These are phyloP conservation scores for Neopelma chrysocephalum DNA, from an alignment of 2,797 vertebrate genomes.

Conservation along the genomic window DNA sequence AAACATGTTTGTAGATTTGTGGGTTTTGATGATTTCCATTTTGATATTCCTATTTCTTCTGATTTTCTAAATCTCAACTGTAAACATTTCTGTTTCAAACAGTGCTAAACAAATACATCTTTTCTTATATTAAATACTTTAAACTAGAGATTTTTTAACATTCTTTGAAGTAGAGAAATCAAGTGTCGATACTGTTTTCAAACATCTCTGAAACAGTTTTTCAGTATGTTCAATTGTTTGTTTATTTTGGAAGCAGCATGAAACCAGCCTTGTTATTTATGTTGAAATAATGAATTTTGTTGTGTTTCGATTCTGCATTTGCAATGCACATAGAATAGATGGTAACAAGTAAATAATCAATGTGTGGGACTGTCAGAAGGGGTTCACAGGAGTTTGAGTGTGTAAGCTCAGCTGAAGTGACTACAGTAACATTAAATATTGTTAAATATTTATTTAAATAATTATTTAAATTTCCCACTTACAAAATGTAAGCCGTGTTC, in stretches of 20 bases:
- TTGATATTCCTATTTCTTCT: not conserved
- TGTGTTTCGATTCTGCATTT: not conserved
- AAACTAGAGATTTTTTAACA: not conserved
- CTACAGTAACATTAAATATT: not conserved
- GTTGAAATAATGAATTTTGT: not conserved
- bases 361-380: not conserved
- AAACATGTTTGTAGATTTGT: not conserved
- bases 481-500: not conserved
- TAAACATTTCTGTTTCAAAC: not conserved
- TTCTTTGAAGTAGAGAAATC: not conserved
- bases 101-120: not conserved
- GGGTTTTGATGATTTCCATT: not conserved
- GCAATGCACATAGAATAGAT: not conserved
- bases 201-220: not conserved
- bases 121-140: not conserved
- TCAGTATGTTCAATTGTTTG: not conserved
- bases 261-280: not conserved
- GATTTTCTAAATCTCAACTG: not conserved
- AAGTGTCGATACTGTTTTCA: not conserved
- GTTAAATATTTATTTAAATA: not conserved
- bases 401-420: not conserved
- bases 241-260: not conserved
- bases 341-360: not conserved
- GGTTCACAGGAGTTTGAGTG: not conserved
- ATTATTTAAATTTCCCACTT: not conserved